A percentile compares a stretch with the other conserved stretches of the same genome.
Evolutionary conservation across 2,888 invertebrate species (phyloP).

Genomic region (Arenicola marina): DNA sequence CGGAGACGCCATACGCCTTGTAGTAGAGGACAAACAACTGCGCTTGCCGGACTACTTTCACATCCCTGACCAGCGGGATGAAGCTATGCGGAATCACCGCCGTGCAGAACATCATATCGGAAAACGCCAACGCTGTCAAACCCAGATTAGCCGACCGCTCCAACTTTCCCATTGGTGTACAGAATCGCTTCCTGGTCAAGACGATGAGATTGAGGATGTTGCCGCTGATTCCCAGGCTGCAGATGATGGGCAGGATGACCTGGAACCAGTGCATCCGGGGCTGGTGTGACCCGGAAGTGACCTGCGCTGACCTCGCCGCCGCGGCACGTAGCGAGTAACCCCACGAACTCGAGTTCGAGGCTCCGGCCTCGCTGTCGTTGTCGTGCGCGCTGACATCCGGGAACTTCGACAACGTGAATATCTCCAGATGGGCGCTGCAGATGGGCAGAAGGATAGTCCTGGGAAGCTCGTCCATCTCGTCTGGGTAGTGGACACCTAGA

Average conservation of each 20-base stretch:
- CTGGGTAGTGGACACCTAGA: too few relatives aligned
- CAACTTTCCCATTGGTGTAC: not conserved
- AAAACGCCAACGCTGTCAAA: conserved; percentile 3
- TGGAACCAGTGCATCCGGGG: conserved; percentile 5
- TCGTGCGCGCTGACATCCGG: too few relatives aligned
- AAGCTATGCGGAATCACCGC: not conserved
- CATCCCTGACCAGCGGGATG: not conserved
- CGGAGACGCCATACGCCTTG: conserved; percentile 42
- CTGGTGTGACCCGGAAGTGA: too few relatives aligned
- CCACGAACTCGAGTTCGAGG: too few relatives aligned
- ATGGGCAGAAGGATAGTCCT: too few relatives aligned
- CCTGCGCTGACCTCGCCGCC: too few relatives aligned
- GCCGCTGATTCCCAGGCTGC: conserved; percentile 6
- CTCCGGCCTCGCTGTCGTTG: too few relatives aligned
- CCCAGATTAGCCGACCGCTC: not conserved
- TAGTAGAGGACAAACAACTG: conserved; percentile 27
- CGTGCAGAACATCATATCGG: conserved; percentile 6
- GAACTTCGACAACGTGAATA: too few relatives aligned
- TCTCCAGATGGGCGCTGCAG: too few relatives aligned
- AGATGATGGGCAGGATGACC: conserved; percentile 8
- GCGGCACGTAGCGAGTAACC: too few relatives aligned
- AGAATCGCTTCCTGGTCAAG: conserved; percentile 3
- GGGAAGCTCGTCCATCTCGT: too few relatives aligned
- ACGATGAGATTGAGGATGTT: conserved; percentile 10
- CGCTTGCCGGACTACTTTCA: not conserved